phyloP scores from a whole-genome alignment of 2,888 invertebrate genomes.

The Thecophora atra region DNA sequence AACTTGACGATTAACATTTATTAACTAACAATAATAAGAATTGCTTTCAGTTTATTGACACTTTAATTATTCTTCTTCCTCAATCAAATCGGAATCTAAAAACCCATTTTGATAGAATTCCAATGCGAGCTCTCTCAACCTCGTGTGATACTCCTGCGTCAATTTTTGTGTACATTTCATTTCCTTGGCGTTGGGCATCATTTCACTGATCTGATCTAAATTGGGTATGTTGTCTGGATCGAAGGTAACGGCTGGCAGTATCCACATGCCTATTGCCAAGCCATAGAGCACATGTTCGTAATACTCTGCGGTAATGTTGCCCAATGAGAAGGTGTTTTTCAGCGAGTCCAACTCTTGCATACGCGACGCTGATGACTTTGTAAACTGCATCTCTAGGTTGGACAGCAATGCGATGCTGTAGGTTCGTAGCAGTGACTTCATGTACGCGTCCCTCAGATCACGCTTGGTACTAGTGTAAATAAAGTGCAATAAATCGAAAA shows the following conservation, averaged over 20 bases:
- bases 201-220: slow-evolving; percentile 60
- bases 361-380: slow-evolving; percentile 38
- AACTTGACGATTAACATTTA: not conserved
- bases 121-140: slow-evolving; percentile 59
- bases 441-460: slow-evolving; percentile 54
- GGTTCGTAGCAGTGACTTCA: slow-evolving; percentile 55
- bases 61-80: not conserved
- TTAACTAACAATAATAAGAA: no score
- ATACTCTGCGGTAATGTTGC: slow-evolving; percentile 58
- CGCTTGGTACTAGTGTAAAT: slow-evolving; percentile 63
- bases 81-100: slow-evolving; percentile 44
- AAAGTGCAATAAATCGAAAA: slow-evolving; percentile 63
- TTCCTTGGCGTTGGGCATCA: slow-evolving; percentile 53
- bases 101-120: slow-evolving; percentile 63
- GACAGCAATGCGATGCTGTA: slow-evolving; percentile 54
- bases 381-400: slow-evolving; percentile 53
- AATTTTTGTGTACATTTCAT: slow-evolving; percentile 59
- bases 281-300: slow-evolving; percentile 60
- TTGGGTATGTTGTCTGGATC: slow-evolving; percentile 62
- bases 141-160: slow-evolving; percentile 61
- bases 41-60: not conserved
- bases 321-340: slow-evolving; percentile 53
- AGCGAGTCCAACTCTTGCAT: slow-evolving; percentile 46
- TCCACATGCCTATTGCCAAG: slow-evolving; percentile 61
- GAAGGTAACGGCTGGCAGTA: slow-evolving; percentile 64